Evolutionary conservation across 1,140 invertebrate species (phyloP).

Genomic region (Drosophila parvula): DNA sequence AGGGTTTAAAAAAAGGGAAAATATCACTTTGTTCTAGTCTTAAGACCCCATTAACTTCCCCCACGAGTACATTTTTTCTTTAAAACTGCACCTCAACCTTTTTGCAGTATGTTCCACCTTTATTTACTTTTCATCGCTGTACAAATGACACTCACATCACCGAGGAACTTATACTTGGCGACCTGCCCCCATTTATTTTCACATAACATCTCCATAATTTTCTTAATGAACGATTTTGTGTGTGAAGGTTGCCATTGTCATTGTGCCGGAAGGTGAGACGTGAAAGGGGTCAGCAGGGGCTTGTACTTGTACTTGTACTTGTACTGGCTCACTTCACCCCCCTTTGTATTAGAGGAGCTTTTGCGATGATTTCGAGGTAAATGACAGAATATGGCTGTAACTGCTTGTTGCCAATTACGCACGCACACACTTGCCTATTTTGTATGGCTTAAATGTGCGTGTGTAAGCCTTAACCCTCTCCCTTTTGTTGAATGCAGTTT

Average conservation of each 20-base stretch:
- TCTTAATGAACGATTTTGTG: slow-evolving; percentile 82
- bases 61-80: not conserved
- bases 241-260: slow-evolving; percentile 81
- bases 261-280: slow-evolving; percentile 13
- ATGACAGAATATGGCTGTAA: slow-evolving; percentile 65
- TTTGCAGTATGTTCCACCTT: not conserved
- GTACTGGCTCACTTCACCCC: not conserved
- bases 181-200: slow-evolving; percentile 38
- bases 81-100: not conserved
- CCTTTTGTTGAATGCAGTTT: slow-evolving; percentile 72
- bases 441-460: slow-evolving; percentile 45
- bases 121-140: slow-evolving; percentile 7
- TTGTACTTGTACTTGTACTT: slow-evolving; percentile 1
- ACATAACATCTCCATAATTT: slow-evolving; percentile 65
- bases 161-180: slow-evolving; percentile 11
- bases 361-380: slow-evolving; percentile 66
- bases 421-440: slow-evolving; percentile 19
- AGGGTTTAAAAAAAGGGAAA: not conserved
- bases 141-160: slow-evolving; percentile 9
- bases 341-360: slow-evolving; percentile 1
- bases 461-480: slow-evolving; percentile 15
- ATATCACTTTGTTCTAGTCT: not conserved
- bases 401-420: slow-evolving; percentile 44
- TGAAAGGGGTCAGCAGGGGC: slow-evolving; percentile 24
- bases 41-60: not conserved